phyloP scores from a whole-genome alignment of 2,113 vertebrate genomes.

The Anthoscopus minutus region DNA sequence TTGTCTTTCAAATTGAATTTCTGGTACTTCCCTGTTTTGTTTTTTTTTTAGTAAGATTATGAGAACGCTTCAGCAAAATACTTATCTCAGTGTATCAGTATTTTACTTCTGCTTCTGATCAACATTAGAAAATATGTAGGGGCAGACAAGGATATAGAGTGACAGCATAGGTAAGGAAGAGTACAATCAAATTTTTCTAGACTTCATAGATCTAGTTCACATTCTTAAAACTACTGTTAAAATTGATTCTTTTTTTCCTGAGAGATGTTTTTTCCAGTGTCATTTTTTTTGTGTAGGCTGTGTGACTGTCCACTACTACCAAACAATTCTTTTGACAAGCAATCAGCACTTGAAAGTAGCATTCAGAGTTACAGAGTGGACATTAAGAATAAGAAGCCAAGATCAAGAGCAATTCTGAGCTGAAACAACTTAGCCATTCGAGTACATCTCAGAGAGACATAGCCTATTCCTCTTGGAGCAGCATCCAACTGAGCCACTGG shows the following conservation, averaged over 20 bases:
- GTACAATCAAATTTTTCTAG: background rate
- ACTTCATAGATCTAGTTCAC: background rate
- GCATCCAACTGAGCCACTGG: background rate
- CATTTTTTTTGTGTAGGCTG: background rate
- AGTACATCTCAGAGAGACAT: background rate
- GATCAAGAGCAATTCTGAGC: background rate
- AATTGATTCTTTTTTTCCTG: background rate
- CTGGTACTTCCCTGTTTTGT: background rate
- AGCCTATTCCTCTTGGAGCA: background rate
- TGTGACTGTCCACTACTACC: too few relatives aligned
- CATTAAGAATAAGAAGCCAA: background rate
- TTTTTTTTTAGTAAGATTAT: background rate
- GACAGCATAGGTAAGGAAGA: background rate
- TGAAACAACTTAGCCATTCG: rapidly evolving
- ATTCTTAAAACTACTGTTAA: background rate
- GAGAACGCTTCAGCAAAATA: background rate
- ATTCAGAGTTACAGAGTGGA: background rate
- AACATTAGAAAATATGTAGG: background rate
- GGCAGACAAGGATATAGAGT: background rate
- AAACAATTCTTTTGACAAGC: background rate
- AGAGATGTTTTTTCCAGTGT: background rate
- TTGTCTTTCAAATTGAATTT: background rate
- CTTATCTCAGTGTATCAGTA: background rate
- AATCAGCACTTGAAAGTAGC: background rate
- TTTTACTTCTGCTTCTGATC: background rate